A percentile compares a stretch with the other conserved stretches of the same genome.
phyloP scores from a whole-genome alignment of 2,888 invertebrate genomes.

The Luperina testacea region DNA sequence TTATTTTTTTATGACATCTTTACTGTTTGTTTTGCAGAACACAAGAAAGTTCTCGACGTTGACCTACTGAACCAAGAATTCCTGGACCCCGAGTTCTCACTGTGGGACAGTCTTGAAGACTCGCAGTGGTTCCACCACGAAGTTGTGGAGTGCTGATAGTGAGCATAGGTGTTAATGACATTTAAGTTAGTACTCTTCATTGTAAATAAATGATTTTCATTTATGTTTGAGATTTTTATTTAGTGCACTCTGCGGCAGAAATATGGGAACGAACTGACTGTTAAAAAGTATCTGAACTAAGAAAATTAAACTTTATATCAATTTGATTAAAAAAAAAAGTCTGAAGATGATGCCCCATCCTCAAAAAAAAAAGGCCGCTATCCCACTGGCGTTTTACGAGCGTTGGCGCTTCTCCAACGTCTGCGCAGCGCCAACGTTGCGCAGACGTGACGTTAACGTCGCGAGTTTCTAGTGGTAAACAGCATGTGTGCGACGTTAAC shows the following conservation, averaged over 20 bases:
- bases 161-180: slow-evolving; percentile 65
- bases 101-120: slow-evolving; percentile 95
- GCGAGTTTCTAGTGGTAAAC: too few species aligned
- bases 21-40: slow-evolving; percentile 89
- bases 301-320: not conserved
- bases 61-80: slow-evolving; percentile 94
- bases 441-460: too few species aligned
- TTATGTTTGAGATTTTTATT: slow-evolving; percentile 15
- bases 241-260: not conserved
- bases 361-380: too few species aligned
- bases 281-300: not conserved
- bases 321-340: not conserved
- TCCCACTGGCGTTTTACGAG: too few species aligned
- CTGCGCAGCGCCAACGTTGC: too few species aligned
- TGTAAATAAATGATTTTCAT: slow-evolving; percentile 52
- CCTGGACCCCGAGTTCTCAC: slow-evolving; percentile 93
- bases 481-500: too few species aligned
- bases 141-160: slow-evolving; percentile 88
- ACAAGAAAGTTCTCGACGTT: slow-evolving; percentile 93
- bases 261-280: not conserved
- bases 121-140: slow-evolving; percentile 96
- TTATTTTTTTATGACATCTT: not conserved
- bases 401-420: too few species aligned
- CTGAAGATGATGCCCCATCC: not conserved
- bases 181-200: slow-evolving; percentile 40